Evolutionary conservation across 2,888 invertebrate species (phyloP).

Genomic region (Perithous albicinctus): DNA sequence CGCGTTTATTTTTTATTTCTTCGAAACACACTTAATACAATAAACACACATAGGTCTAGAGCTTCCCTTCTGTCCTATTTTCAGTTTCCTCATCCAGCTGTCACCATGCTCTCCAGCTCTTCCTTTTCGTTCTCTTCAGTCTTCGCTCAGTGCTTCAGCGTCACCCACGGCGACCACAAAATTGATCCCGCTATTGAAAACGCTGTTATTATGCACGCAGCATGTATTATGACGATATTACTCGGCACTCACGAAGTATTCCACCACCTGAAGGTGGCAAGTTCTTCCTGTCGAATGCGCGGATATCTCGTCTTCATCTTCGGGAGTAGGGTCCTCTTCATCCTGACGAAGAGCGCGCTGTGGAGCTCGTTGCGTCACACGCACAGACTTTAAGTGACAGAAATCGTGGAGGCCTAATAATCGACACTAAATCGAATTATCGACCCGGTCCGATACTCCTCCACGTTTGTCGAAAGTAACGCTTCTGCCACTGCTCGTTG

Average conservation of each 20-base stretch:
- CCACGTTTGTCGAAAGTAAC: background rate
- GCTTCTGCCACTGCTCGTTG: conserved; percentile 23
- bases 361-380: conserved; percentile 44
- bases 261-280: conserved; percentile 77
- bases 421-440: conserved; percentile 60
- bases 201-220: background rate
- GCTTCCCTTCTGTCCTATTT: conserved; percentile 7
- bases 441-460: conserved; percentile 59
- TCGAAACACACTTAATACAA: background rate
- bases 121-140: conserved; percentile 21
- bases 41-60: background rate
- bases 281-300: conserved; percentile 73
- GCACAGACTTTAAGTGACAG: conserved; percentile 55
- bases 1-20: background rate
- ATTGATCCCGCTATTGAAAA: conserved; percentile 28
- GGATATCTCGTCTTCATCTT: conserved; percentile 76
- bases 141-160: conserved; percentile 34
- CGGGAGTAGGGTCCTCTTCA: conserved; percentile 75
- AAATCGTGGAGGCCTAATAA: conserved; percentile 53
- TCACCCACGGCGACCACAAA: conserved; percentile 25
- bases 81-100: background rate
- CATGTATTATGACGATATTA: background rate
- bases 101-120: background rate
- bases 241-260: conserved; percentile 75
- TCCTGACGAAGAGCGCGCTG: conserved; percentile 69